Conservation (phyloP, 2,113 vertebrate species). For the Vulpes vulpes region DNA sequence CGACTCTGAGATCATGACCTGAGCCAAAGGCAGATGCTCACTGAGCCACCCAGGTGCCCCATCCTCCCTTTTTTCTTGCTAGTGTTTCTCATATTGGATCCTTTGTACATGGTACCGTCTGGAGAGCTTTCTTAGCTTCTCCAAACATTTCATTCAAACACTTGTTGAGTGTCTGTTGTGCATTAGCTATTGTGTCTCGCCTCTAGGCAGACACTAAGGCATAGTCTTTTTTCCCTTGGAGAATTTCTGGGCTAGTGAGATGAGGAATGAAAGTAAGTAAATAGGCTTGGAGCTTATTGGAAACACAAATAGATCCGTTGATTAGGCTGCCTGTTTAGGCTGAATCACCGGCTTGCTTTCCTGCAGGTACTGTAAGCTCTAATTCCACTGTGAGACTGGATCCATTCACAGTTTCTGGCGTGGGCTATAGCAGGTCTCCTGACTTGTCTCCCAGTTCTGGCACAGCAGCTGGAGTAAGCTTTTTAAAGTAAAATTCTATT, state of each 20-base stretch:
- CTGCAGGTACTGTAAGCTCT: neutral
- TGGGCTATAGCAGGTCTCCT: neutral
- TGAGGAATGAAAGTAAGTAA: conserved; percentile 17
- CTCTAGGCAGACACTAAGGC: neutral
- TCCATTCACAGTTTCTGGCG: neutral
- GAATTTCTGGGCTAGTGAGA: neutral
- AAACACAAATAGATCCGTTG: neutral
- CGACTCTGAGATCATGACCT: no score
- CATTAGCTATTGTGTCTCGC: neutral
- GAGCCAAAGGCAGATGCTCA: no score
- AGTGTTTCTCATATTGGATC: neutral
- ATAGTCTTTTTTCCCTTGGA: neutral
- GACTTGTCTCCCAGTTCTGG: neutral
- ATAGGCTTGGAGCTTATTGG: neutral
- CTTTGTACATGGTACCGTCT: neutral
- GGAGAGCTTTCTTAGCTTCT: neutral
- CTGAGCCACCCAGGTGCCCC: no score
- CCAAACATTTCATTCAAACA: neutral
- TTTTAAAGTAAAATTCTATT: neutral
- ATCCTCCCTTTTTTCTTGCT: neutral
- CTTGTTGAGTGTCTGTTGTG: neutral
- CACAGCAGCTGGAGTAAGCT: neutral
- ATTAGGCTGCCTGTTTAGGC: neutral
- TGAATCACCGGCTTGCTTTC: neutral
- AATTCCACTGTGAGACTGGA: neutral